These are phyloP conservation scores for Halisarca cf. caerulea DNA, from an alignment of 37 sponge, comb jelly and placozoan genomes.

Conservation along the genomic window DNA sequence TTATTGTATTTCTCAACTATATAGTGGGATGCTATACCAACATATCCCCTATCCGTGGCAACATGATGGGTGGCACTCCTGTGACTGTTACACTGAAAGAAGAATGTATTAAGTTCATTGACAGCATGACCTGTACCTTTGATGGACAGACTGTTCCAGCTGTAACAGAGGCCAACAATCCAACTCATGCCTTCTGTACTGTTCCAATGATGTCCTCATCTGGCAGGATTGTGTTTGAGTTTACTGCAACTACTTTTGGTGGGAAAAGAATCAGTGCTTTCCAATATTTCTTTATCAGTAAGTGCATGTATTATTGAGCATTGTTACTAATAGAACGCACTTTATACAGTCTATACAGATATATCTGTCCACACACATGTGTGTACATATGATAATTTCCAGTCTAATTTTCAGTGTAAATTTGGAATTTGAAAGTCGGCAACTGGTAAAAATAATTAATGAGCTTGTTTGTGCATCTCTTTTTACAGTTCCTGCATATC, in stretches of 20 bases:
- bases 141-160: not conserved
- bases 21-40: too few species aligned
- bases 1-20: too few species aligned
- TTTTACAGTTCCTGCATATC: too few species aligned
- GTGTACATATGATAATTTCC: too few species aligned
- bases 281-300: not conserved
- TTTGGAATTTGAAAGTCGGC: too few species aligned
- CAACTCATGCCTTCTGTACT: not conserved
- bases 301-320: not conserved
- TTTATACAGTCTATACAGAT: not conserved
- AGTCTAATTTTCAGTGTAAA: too few species aligned
- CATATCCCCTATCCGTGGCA: slow-evolving; percentile 46
- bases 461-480: too few species aligned
- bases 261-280: not conserved
- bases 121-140: not conserved
- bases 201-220: not conserved
- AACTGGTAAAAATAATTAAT: too few species aligned
- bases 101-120: not conserved
- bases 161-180: not conserved
- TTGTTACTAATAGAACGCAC: not conserved
- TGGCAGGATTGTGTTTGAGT: not conserved
- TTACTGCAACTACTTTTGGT: not conserved
- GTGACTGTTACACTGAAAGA: not conserved
- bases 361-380: not conserved
- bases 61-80: slow-evolving; percentile 59